Percentiles rank a stretch among this genome's conserved stretches.
Evolutionary conservation across 1,140 invertebrate species (phyloP).

Genomic region (Bombus picipes): DNA sequence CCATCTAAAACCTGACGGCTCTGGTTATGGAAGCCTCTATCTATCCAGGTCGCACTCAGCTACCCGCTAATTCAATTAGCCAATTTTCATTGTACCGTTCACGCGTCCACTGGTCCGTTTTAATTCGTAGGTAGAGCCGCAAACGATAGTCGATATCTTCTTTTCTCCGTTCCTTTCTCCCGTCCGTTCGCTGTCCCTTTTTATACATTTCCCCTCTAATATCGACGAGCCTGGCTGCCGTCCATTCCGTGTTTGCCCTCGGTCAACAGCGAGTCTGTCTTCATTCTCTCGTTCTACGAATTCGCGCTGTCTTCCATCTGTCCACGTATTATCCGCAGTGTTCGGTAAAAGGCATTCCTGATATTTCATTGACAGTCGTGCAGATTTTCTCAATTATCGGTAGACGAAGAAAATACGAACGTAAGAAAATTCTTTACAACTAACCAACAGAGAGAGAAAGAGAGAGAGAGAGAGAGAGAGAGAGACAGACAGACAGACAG

Average conservation of each 20-base stretch:
- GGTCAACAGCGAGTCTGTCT: slow-evolving; percentile 9
- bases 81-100: slow-evolving; percentile 47
- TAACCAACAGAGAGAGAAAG: not conserved
- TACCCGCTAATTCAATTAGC: slow-evolving; percentile 38
- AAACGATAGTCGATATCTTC: slow-evolving; percentile 41
- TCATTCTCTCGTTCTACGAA: no score
- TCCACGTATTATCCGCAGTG: not conserved
- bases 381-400: not conserved
- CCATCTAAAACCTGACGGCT: slow-evolving; percentile 6
- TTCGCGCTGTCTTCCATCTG: not conserved
- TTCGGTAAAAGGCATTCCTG: not conserved
- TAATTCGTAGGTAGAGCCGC: slow-evolving; percentile 57
- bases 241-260: slow-evolving; percentile 31
- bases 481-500: no score
- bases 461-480: no score
- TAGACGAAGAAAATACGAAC: no score
- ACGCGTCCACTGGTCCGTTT: slow-evolving; percentile 59
- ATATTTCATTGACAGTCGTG: not conserved
- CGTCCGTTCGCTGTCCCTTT: slow-evolving; percentile 16
- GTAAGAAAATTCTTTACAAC: not conserved
- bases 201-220: slow-evolving; percentile 9
- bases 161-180: no score
- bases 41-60: slow-evolving; percentile 5
- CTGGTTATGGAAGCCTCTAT: slow-evolving; percentile 6
- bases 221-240: not conserved